Base-by-base conservation (phyloP, 2,888 invertebrate species). In the Syrista parreyssii region DNA sequence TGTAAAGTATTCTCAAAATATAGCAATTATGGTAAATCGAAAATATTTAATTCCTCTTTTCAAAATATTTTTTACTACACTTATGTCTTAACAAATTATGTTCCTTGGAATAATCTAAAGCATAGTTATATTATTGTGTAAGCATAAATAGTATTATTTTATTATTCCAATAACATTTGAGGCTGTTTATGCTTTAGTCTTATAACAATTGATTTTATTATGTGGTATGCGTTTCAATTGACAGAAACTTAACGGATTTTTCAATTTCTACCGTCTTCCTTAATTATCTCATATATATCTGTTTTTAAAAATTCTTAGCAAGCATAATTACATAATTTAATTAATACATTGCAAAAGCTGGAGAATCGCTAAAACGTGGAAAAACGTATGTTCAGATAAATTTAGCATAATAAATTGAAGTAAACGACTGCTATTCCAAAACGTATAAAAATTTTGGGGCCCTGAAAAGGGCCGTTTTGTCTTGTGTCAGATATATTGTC, bases 381-480 rank as follows among this genome's bases (percentile, higher is more conserved):
- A n/a, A n/a, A n/a, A n/a, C n/a, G n/a, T n/a, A n/a, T n/a, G n/a
- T n/a, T n/a, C n/a, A n/a, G n/a, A n/a, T n/a, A n/a, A n/a, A n/a
- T n/a, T 55, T 23, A 55, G 9, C 6, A 55, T 15, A 0, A 40
- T 55, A 55, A 55, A 23, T 55, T 9, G 9, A 23, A 23, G 55
- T 55, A 9, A 71, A 34, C 36, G 11, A 74, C 11, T 34, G 23
- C 6, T 11, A 32, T 35, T 74, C 30, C 35, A 15, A 30, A 74
- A 74, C 74, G 74, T 71, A 71, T 71, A 1, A 71, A 34, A 33
- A 15, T 33, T 55, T 73, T 74, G 40, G 81, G 83, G 83, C 79
- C 82, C 83, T 83, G 78, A 82, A 79, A 82, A 82, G 82, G 81
- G 76, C 82, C 83, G 82, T 68, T 83, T 79, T 79, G 68, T 75